A percentile compares a stretch with the other conserved stretches of the same genome.
phyloP scores from a whole-genome alignment of 1,140 invertebrate species.

The Scaptomyza pallida region DNA sequence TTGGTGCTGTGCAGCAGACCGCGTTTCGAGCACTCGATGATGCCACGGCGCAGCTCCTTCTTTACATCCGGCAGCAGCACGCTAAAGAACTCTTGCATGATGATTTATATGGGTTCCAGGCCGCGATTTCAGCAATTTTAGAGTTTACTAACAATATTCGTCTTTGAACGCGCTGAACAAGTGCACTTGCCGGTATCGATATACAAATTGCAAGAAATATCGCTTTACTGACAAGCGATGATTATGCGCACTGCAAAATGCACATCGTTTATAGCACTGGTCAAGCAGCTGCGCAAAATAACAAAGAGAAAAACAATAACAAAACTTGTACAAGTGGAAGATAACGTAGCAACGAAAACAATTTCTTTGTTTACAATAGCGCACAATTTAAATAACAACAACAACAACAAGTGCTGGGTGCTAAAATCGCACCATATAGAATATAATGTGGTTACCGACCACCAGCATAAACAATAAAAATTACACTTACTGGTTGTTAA shows the following conservation, averaged over 20 bases:
- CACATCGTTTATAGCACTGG: constrained; percentile 9
- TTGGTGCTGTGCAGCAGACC: constrained; percentile 86
- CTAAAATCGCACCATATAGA: constrained; percentile 19
- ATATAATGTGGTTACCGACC: constrained; percentile 12
- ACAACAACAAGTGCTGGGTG: background rate
- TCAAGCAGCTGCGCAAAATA: constrained; percentile 29
- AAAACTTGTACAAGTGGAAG: constrained; percentile 21
- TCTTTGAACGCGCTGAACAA: constrained; percentile 42
- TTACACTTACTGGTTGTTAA: constrained; percentile 23
- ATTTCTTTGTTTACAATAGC: constrained; percentile 38
- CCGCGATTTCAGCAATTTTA: background rate
- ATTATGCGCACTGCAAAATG: background rate
- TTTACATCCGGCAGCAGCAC: constrained; percentile 73
- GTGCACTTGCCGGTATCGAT: constrained; percentile 56
- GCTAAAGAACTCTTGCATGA: constrained; percentile 72
- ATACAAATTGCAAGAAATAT: background rate
- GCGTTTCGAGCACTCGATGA: constrained; percentile 81
- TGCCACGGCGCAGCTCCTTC: constrained; percentile 69
- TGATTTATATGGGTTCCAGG: background rate
- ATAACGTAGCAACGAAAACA: constrained; percentile 25
- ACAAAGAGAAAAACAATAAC: constrained; percentile 30
- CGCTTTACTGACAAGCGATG: constrained; percentile 3
- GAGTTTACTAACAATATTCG: constrained; percentile 14
- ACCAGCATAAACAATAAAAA: background rate
- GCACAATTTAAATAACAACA: constrained; percentile 31